Conservation (phyloP, 2,888 invertebrate species). For the Callosobruchus maculatus region DNA sequence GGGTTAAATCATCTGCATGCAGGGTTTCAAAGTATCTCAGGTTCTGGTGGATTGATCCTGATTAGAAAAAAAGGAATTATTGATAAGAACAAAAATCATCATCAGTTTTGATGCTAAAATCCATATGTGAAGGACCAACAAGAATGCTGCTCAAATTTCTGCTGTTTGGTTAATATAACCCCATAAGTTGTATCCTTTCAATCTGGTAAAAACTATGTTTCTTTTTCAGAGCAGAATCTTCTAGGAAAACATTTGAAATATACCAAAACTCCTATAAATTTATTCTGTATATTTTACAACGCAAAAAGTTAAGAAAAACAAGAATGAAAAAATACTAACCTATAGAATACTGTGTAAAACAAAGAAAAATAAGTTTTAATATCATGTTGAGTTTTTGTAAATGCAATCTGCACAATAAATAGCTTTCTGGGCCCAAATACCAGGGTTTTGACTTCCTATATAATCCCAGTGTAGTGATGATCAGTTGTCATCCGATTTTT, state of each 20-base stretch:
- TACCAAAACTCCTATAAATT: background rate
- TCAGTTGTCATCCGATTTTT: background rate
- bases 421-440: background rate
- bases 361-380: background rate
- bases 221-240: no score
- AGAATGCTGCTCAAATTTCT: no score
- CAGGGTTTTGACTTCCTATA: background rate
- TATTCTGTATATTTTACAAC: background rate
- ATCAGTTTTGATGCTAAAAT: background rate
- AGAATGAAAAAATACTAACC: background rate
- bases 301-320: background rate
- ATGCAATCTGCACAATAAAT: no score
- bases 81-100: background rate
- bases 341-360: background rate
- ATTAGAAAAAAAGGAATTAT: no score
- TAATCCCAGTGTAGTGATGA: background rate
- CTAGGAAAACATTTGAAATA: background rate
- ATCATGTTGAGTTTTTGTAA: background rate
- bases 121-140: background rate
- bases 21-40: slow-evolving; percentile 79
- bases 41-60: slow-evolving; percentile 71
- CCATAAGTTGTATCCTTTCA: no score
- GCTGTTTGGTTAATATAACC: no score
- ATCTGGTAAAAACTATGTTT: no score
- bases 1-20: slow-evolving; percentile 68